These are phyloP conservation scores for Pyrrhosoma nymphula DNA, from an alignment of 2,888 invertebrate genomes.

Conservation along the genomic window DNA sequence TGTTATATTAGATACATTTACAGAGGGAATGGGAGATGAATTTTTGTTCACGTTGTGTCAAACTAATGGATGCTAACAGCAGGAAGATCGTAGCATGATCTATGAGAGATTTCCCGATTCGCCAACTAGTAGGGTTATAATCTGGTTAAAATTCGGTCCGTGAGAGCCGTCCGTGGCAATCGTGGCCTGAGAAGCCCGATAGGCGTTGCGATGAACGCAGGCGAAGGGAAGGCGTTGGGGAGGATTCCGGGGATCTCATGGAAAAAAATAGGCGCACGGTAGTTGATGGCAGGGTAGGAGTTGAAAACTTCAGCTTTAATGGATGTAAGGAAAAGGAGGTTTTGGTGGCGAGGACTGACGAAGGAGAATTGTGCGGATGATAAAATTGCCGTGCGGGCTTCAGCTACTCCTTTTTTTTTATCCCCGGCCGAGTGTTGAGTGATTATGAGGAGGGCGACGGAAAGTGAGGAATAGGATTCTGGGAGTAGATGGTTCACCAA, in stretches of 20 bases:
- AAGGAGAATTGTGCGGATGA: background rate
- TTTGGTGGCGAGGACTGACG: background rate
- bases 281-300: background rate
- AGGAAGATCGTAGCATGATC: background rate
- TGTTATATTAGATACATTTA: too few species aligned
- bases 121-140: background rate
- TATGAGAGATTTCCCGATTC: background rate
- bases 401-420: background rate
- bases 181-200: too few species aligned
- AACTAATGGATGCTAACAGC: background rate
- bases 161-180: too few species aligned
- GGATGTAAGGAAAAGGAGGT: background rate
- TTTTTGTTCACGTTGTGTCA: too few species aligned
- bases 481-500: background rate
- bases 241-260: background rate
- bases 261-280: background rate
- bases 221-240: background rate
- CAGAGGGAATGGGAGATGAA: too few species aligned
- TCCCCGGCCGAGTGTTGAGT: background rate
- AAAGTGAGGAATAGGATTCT: background rate
- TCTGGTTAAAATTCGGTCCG: too few species aligned
- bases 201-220: too few species aligned
- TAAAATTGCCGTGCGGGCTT: background rate
- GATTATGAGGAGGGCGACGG: background rate
- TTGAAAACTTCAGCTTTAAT: background rate